Evolutionary conservation across 1,140 invertebrate species (phyloP), one percentile per base, ranked within the genome.

Genomic region (Ganaspis sp.): DNA sequence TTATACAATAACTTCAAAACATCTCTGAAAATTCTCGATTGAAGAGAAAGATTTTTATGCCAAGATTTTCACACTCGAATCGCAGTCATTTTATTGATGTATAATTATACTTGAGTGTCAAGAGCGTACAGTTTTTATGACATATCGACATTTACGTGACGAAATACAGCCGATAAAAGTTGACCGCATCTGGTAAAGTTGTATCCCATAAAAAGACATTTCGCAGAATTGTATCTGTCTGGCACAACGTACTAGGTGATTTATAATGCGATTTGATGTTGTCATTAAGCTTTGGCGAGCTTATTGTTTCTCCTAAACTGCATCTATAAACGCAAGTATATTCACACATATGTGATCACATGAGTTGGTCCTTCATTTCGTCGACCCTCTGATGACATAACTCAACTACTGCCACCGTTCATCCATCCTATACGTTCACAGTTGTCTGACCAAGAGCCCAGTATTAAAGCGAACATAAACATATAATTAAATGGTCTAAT

Each of bases 251-350:
- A 42, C 75, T 69, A 71, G 49, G 29, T 58, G 76, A 75, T 53
- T 17, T 76, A 81, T 86, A 84, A 84, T 84, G 79, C 80, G 74
- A 71, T 86, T 85, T 86, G 81, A 86, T 82, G 86, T 83, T 75
- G 81, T 85, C 84, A 86, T 87, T 85, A 87, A 85, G 83, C 75
- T 73, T 29, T 74, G 79, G 78, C 75, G 19, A 72, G 83, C 83
- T 86, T 86, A 86, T 85, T 86, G 85, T 86, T 87, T 86, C 84
- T 85, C 85, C 83, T 83, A 84, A 85, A 87, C 78, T 72, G 76
- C 79, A 78, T 64, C 58, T 64, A 9, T 64, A 29, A 64, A 64
- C 58, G 23, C 29, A 64, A 64, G 58, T 2, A 64, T 26, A 64
- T 73, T 38, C 40, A 40, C 38, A 45, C n/a, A 42, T 38, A 45